These are phyloP conservation scores for Muschampia plurimacula DNA, from an alignment of 2,888 invertebrate species.

Conservation along the genomic window DNA sequence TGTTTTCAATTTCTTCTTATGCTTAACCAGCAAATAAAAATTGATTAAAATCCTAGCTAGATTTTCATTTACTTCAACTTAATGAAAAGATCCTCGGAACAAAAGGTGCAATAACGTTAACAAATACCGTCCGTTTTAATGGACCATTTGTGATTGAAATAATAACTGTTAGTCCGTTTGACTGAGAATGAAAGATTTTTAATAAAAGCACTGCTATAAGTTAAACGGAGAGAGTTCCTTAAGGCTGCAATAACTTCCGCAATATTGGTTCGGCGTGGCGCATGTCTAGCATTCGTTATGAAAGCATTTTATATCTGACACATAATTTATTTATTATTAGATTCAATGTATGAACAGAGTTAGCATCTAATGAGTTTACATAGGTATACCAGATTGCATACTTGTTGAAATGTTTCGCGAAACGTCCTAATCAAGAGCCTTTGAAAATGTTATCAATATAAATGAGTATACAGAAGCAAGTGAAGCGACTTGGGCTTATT, in stretches of 20 bases:
- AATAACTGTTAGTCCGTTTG: slow-evolving; percentile 32
- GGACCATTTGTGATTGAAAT: slow-evolving; percentile 33
- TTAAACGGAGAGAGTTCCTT: slow-evolving; percentile 28
- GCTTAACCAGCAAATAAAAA: background rate
- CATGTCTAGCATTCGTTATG: slow-evolving; percentile 43
- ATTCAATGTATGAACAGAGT: no score
- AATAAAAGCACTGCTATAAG: slow-evolving; percentile 31
- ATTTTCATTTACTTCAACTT: slow-evolving; percentile 10
- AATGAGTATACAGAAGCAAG: background rate
- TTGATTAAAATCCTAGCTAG: slow-evolving; percentile 4
- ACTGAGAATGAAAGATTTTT: slow-evolving; percentile 36
- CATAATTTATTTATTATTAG: background rate
- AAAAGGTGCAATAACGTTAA: slow-evolving; percentile 30
- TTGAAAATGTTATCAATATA: no score
- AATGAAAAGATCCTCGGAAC: slow-evolving; percentile 32
- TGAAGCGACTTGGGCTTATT: background rate
- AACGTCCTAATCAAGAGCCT: no score
- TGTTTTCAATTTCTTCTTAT: background rate
- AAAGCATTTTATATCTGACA: slow-evolving; percentile 20
- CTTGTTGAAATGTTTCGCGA: no score
- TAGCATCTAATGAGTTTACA: no score
- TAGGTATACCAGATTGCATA: no score
- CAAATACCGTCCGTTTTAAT: slow-evolving; percentile 24
- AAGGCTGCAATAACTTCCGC: slow-evolving; percentile 45
- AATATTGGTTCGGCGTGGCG: slow-evolving; percentile 48